Evolutionary conservation across 2,888 invertebrate species (phyloP).

Genomic region (Ophion costatus): DNA sequence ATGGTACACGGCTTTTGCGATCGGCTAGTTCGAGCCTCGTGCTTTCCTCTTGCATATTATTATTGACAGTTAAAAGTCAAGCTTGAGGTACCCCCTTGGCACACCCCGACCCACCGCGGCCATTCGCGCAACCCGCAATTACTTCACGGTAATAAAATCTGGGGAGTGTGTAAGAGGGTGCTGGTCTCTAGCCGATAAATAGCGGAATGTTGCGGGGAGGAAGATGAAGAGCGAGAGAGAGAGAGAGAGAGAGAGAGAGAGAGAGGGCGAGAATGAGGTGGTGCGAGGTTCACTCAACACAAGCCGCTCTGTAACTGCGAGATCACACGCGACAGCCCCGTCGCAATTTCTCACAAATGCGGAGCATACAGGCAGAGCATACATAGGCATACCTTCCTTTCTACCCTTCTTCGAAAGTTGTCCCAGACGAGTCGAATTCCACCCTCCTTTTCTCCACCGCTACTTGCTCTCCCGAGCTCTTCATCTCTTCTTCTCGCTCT

Average conservation of each 20-base stretch:
- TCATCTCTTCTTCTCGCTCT: neutral
- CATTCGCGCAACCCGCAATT: slow-evolving; percentile 70
- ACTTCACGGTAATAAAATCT: slow-evolving; percentile 73
- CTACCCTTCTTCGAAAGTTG: slow-evolving; percentile 40
- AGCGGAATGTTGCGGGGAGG: slow-evolving; percentile 70
- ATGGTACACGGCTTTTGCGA: slow-evolving; percentile 62
- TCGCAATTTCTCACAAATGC: slow-evolving; percentile 76
- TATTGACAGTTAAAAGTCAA: slow-evolving; percentile 70
- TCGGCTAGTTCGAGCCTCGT: slow-evolving; percentile 55
- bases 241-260: neutral
- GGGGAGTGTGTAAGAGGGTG: slow-evolving; percentile 59
- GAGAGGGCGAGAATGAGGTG: slow-evolving; percentile 12
- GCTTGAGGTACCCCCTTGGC: slow-evolving; percentile 19
- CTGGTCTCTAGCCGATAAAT: slow-evolving; percentile 74
- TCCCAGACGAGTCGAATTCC: slow-evolving; percentile 37
- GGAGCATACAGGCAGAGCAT: slow-evolving; percentile 58
- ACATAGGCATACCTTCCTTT: slow-evolving; percentile 11
- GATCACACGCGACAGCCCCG: slow-evolving; percentile 75
- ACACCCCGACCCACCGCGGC: slow-evolving; percentile 4
- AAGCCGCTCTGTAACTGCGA: slow-evolving; percentile 72
- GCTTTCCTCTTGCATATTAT: slow-evolving; percentile 70
- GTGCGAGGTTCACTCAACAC: slow-evolving; percentile 53
- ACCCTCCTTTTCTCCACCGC: slow-evolving; percentile 3
- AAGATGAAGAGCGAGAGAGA: slow-evolving; percentile 12
- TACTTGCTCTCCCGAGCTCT: neutral